Evolutionary conservation across 2,797 vertebrate genomes (phyloP).

Genomic region (Moxostoma hubbsi): DNA sequence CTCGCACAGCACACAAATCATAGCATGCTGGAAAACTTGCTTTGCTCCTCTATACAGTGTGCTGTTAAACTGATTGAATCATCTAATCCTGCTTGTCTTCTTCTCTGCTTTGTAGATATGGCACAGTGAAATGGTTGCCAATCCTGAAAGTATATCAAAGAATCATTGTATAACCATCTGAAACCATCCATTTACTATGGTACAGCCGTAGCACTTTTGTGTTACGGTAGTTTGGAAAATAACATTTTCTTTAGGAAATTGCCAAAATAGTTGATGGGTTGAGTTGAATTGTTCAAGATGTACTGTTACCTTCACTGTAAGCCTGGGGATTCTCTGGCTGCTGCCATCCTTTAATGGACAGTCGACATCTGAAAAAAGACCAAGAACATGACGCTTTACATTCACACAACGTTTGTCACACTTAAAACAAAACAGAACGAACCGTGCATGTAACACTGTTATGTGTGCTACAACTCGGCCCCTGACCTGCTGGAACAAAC

Average conservation of each 20-base stretch:
- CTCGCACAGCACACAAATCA: neutral
- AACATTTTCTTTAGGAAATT: too few species aligned
- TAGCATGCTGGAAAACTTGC: neutral
- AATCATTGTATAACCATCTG: too few species aligned
- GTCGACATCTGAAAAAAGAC: conserved; percentile 75
- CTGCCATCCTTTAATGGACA: conserved; percentile 87
- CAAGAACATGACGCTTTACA: neutral
- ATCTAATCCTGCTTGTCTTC: too few species aligned
- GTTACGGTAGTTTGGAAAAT: too few species aligned
- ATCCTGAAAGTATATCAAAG: too few species aligned
- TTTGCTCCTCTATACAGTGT: too few species aligned
- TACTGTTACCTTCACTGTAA: conserved; percentile 88
- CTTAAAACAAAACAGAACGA: conserved; percentile 58
- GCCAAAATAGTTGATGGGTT: too few species aligned
- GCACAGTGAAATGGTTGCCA: too few species aligned
- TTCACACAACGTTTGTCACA: conserved; percentile 3
- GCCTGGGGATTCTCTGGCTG: conserved; percentile 88
- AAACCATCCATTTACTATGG: too few species aligned
- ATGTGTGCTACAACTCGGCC: neutral
- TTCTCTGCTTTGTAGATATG: too few species aligned
- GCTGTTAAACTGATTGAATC: too few species aligned
- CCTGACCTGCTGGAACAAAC: conserved; percentile 54
- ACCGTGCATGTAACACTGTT: neutral
- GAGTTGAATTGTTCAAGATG: neutral
- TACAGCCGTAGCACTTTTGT: too few species aligned